Evolutionary conservation across 2,797 vertebrate species (phyloP).

Genomic region (Microctenopoma stevenorrisi): DNA sequence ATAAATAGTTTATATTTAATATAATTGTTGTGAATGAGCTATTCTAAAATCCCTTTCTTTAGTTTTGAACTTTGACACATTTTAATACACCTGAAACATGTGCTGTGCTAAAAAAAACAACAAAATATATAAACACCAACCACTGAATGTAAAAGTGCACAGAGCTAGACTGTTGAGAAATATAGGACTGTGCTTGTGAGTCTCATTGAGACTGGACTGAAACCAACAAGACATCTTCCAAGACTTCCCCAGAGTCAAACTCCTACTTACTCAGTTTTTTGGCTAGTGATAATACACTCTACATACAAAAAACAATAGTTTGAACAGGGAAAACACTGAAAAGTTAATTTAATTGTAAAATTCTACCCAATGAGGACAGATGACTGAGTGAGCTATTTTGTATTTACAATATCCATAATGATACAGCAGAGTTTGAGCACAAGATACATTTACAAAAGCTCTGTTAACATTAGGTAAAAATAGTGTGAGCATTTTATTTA

Average conservation of each 20-base stretch:
- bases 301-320: conserved; percentile 67
- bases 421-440: conserved; percentile 90
- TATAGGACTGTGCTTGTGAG: conserved; percentile 72
- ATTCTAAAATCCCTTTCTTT: conserved; percentile 34
- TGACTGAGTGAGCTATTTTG: conserved; percentile 73
- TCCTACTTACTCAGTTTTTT: conserved; percentile 46
- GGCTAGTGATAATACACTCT: conserved; percentile 65
- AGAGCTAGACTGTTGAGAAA: conserved; percentile 67
- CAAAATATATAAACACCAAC: conserved; percentile 46
- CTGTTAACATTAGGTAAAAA: conserved; percentile 82
- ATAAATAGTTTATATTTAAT: conserved; percentile 12
- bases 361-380: conserved; percentile 83
- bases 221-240: conserved; percentile 37
- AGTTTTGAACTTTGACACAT: conserved; percentile 31
- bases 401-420: conserved; percentile 89
- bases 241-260: conserved; percentile 48
- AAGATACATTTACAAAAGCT: conserved; percentile 88
- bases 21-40: conserved; percentile 12
- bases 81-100: conserved; percentile 26
- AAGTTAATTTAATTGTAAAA: conserved; percentile 75
- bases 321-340: conserved; percentile 74
- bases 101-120: conserved; percentile 21
- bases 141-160: conserved; percentile 71
- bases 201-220: conserved; percentile 48
- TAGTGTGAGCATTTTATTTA: conserved; percentile 82